These are phyloP conservation scores for Ophthalmolycus amberensis DNA, from an alignment of 2,113 vertebrate species.

Conservation along the genomic window DNA sequence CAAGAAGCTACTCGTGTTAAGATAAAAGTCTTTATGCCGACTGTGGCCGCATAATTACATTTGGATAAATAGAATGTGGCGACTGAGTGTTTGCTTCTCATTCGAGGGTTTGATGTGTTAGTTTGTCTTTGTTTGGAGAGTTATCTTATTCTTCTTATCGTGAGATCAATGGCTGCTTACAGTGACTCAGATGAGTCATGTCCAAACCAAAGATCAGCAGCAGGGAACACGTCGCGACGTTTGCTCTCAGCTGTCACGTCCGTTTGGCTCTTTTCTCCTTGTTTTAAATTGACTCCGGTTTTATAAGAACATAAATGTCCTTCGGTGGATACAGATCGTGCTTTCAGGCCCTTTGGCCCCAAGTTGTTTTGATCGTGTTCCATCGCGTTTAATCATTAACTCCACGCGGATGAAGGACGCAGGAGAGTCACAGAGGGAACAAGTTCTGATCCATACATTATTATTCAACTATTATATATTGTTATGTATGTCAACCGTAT, in stretches of 20 bases:
- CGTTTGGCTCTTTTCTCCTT: neutral
- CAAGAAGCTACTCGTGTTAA: too few species aligned
- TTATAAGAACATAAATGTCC: neutral
- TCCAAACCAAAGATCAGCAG: neutral
- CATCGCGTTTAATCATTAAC: slow-evolving; percentile 35
- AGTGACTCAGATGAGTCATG: too few species aligned
- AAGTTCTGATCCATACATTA: too few species aligned
- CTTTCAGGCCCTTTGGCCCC: neutral
- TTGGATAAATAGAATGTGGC: too few species aligned
- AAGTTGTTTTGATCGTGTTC: slow-evolving; percentile 1
- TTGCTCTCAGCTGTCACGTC: neutral
- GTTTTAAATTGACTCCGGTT: neutral
- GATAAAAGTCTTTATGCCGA: too few species aligned
- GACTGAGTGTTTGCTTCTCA: too few species aligned
- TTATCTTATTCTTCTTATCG: neutral
- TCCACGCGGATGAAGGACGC: neutral
- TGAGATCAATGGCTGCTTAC: too few species aligned
- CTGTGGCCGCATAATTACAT: too few species aligned
- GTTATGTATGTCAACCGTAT: neutral
- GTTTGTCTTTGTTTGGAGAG: too few species aligned
- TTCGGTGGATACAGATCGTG: neutral
- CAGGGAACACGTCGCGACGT: neutral
- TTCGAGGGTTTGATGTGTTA: too few species aligned
- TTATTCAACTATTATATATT: neutral
- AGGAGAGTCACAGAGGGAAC: too few species aligned